A percentile compares a stretch with the other conserved stretches of the same genome.
Conservation (phyloP, 2,797 vertebrate genomes). For the Thunnus albacares region DNA sequence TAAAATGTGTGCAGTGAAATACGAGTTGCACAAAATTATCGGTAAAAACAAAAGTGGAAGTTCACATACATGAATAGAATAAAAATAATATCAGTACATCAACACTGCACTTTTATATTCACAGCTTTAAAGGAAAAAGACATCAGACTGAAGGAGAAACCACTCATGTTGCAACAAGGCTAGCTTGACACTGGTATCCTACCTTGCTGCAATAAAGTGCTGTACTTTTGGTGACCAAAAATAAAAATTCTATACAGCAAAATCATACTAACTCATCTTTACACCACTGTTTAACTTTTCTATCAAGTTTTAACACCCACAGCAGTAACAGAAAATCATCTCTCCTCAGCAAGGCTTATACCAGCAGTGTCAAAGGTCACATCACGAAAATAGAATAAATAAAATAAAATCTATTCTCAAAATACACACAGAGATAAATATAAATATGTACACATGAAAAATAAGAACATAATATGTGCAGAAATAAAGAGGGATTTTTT, state of each 20-base stretch:
- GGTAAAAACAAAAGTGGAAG: neutral
- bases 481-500: neutral
- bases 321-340: no score
- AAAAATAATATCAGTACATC: neutral
- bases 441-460: neutral
- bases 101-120: neutral
- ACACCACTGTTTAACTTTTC: neutral
- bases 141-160: neutral
- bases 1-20: neutral
- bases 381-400: neutral
- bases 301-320: neutral
- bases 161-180: neutral
- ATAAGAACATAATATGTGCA: neutral
- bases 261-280: neutral
- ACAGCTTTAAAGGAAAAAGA: neutral
- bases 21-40: neutral
- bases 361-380: conserved; percentile 7
- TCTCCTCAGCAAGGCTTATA: no score
- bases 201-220: neutral
- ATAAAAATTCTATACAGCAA: neutral
- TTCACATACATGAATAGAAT: neutral
- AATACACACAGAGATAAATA: neutral
- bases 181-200: neutral
- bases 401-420: neutral
- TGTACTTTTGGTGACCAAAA: neutral